Base-by-base conservation (phyloP, 2,888 invertebrate species). In the Agapostemon virescens region DNA sequence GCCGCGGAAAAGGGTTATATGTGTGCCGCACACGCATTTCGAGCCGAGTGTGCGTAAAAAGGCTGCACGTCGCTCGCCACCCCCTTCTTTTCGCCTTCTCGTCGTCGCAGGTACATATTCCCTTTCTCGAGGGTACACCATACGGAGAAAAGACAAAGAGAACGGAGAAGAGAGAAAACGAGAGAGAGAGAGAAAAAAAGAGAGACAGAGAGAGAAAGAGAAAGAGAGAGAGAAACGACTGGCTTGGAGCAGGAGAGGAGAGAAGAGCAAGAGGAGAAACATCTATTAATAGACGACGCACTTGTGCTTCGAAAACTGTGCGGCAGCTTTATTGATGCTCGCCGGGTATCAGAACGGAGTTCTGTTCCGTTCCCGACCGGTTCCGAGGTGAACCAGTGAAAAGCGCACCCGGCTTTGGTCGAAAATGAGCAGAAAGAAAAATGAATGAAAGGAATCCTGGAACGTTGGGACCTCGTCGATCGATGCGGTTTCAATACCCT, bases 1-100 rank as follows among this genome's bases (percentile, higher is more conserved):
- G 33, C 74, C 84, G 85, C 77, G 86, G 80, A 83, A 85, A 87
- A 84, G 76, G 85, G 86, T 85, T 72, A 69, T 77, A 72, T 69
- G 75, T 76, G 49, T 72, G 64, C 69, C 67, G 64, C 74, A 58
- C 73, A 52, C 82, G 66, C 52, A 45, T 33, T 36, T 20, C 45
- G 69, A 20, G 58, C 26, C 52, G 74, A 67, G 70, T 75, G 70
- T 45, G 72, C 68, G 76, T 67, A 66, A 84, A 86, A 84, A 82
- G 69, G 66, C 70, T 74, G 82, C 69, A 49, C 78, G 77, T 58
- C 69, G 69, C 74, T 42, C 49, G 49, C 72, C 79, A 49, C 33
- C 71, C 68, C 68, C 68, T 73, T 79, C 55, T 73, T 86, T 75
- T 66, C 45, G 68, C 68, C 74, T 30, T 63, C 72, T 72, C 42